Evolutionary conservation across 2,888 invertebrate genomes (phyloP).

Genomic region (Plusia festucae): DNA sequence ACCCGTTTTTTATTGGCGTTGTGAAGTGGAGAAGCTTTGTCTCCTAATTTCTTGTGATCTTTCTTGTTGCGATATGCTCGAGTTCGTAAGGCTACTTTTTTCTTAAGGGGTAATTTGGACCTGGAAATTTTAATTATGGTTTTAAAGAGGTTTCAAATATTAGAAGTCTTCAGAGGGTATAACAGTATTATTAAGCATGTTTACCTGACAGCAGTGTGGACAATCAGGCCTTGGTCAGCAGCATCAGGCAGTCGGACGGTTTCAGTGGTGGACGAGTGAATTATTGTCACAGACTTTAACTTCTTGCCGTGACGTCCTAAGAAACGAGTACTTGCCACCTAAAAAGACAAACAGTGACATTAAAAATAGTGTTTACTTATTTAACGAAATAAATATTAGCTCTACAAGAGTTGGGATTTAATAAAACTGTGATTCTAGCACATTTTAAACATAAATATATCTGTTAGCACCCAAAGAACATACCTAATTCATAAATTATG

Average conservation of each 20-base stretch:
- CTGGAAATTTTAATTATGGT: conserved; percentile 75
- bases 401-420: background rate
- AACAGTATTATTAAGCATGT: background rate
- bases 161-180: background rate
- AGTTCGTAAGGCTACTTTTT: conserved; percentile 92
- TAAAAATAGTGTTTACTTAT: background rate
- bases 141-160: background rate
- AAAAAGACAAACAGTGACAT: conserved; percentile 44
- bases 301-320: conserved; percentile 95
- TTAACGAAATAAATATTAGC: conserved; percentile 12
- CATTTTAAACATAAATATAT: too few species aligned
- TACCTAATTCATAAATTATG: too few species aligned
- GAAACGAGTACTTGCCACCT: conserved; percentile 94
- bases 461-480: too few species aligned
- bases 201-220: conserved; percentile 94
- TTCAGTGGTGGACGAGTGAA: conserved; percentile 97
- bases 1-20: conserved; percentile 86
- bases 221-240: conserved; percentile 92
- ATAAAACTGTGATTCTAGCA: background rate
- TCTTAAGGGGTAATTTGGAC: conserved; percentile 95
- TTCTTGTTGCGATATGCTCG: conserved; percentile 89
- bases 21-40: conserved; percentile 83
- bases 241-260: conserved; percentile 95
- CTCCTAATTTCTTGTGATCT: conserved; percentile 80
- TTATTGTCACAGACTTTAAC: conserved; percentile 95